These are phyloP conservation scores for Apocheima hispidaria DNA, from an alignment of 2,888 invertebrate genomes.

Conservation along the genomic window DNA sequence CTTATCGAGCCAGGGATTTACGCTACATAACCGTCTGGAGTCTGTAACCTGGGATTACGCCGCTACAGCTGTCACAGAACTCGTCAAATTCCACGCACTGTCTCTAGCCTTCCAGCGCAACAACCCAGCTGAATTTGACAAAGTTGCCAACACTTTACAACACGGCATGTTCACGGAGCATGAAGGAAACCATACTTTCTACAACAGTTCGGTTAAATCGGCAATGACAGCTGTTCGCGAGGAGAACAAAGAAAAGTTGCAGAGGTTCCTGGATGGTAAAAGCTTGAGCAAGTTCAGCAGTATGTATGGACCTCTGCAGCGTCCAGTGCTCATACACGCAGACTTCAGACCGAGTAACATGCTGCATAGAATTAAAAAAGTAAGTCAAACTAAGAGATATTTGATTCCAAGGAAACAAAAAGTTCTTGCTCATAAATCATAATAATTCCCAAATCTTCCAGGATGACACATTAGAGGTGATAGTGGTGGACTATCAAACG, in stretches of 20 bases:
- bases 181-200: background rate
- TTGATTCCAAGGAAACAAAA: background rate
- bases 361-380: constrained; percentile 5
- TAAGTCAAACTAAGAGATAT: background rate
- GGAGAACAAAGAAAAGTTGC: constrained; percentile 12
- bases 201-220: background rate
- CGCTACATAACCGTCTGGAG: background rate
- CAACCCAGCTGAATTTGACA: background rate
- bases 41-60: constrained; percentile 14
- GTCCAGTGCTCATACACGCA: constrained; percentile 4
- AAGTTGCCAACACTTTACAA: background rate
- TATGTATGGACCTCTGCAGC: background rate
- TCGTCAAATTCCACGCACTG: constrained; percentile 20
- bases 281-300: background rate
- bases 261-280: background rate
- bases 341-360: constrained; percentile 22
- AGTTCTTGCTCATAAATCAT: background rate
- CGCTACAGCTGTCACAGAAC: constrained; percentile 11
- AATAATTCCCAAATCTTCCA: background rate
- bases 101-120: constrained; percentile 11
- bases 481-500: constrained; percentile 15
- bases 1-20: constrained; percentile 7
- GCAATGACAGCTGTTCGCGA: constrained; percentile 4
- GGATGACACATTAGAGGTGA: constrained; percentile 8
- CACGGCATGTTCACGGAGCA: background rate